Evolutionary conservation across 2,888 invertebrate genomes (phyloP).

Genomic region (Morpho helenor): DNA sequence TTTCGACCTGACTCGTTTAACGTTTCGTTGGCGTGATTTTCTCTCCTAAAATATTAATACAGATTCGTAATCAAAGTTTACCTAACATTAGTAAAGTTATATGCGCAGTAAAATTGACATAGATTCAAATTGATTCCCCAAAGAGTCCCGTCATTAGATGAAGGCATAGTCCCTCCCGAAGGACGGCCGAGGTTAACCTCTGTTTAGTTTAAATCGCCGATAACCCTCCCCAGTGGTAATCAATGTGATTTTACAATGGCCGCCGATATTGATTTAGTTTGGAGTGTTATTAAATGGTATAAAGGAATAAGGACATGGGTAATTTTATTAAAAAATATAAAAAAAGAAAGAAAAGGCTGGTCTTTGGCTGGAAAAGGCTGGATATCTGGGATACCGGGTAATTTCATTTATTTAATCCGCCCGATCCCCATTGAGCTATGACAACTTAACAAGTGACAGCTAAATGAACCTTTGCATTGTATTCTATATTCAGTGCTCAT

Average conservation of each 20-base stretch:
- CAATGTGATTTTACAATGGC: constrained; percentile 20
- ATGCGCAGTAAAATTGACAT: constrained; percentile 11
- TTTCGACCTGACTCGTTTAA: no score
- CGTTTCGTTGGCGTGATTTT: not conserved
- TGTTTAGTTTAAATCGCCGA: constrained; percentile 26
- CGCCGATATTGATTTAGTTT: constrained; percentile 10
- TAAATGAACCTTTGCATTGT: no score
- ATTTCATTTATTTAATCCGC: no score
- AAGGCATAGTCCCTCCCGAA: constrained; percentile 18
- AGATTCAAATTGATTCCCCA: constrained; percentile 20
- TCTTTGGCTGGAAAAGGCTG: no score
- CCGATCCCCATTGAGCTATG: no score
- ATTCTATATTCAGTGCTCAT: no score
- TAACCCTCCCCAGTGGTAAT: constrained; percentile 23
- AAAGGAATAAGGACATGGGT: no score
- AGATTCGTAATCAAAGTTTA: constrained; percentile 2
- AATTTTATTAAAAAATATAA: no score
- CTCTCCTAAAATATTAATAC: not conserved
- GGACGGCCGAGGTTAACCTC: constrained; percentile 23
- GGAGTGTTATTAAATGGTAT: constrained; percentile 14
- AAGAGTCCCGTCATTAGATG: constrained; percentile 19
- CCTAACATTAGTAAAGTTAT: not conserved
- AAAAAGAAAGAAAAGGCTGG: no score
- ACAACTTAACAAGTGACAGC: no score
- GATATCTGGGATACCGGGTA: no score